Conservation (phyloP, 53 echinoderm and acorn worm species). For the Holothuria leucospilota region DNA sequence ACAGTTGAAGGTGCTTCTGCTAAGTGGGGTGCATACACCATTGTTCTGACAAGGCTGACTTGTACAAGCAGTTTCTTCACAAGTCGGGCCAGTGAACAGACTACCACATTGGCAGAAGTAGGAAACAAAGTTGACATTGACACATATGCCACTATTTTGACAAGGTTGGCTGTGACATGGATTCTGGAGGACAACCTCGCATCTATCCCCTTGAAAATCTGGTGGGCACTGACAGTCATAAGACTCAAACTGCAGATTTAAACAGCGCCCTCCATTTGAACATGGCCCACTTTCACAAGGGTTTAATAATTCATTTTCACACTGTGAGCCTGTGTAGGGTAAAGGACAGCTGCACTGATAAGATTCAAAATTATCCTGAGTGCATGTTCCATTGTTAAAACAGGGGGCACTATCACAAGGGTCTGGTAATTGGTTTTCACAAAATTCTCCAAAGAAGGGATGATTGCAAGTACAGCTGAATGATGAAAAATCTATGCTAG, state of each 20-base stretch:
- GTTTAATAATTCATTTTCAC: constrained; percentile 56
- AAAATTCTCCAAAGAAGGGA: constrained; percentile 66
- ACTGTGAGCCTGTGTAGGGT: constrained; percentile 66
- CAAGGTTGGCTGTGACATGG: constrained; percentile 73
- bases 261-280: constrained; percentile 71
- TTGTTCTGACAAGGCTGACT: constrained; percentile 82
- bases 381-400: constrained; percentile 64
- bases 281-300: constrained; percentile 71
- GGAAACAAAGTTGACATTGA: constrained; percentile 55
- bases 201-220: constrained; percentile 66
- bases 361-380: constrained; percentile 28
- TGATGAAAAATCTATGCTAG: constrained; percentile 49
- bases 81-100: constrained; percentile 54
- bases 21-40: constrained; percentile 50
- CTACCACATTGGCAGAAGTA: constrained; percentile 61
- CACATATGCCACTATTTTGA: constrained; percentile 52
- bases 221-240: constrained; percentile 65
- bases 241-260: constrained; percentile 41
- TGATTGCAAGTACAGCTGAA: constrained; percentile 65
- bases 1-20: constrained; percentile 59
- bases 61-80: constrained; percentile 61
- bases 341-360: constrained; percentile 70
- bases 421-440: constrained; percentile 59
- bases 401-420: constrained; percentile 87
- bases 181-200: constrained; percentile 47